A percentile compares a stretch with the other conserved stretches of the same genome.
Conservation (phyloP, 2,113 vertebrate genomes). For the Rhodinocichla rosea region DNA sequence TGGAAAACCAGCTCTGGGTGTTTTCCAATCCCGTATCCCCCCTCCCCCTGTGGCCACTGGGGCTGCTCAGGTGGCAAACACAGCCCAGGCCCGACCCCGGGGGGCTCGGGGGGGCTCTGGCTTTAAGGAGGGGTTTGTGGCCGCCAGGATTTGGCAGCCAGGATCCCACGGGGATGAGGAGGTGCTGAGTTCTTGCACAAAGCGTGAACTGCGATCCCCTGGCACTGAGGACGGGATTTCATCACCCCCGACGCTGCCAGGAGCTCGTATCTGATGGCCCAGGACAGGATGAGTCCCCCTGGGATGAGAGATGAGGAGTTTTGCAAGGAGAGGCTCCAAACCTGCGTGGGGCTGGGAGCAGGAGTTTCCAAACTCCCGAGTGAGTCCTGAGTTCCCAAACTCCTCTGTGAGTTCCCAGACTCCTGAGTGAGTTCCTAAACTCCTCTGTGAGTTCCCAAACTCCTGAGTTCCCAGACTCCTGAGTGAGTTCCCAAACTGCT, state of each 20-base stretch:
- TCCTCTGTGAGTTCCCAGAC: too few relatives aligned
- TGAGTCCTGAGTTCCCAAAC: too few relatives aligned
- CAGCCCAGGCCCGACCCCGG: accelerated
- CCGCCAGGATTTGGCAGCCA: background rate
- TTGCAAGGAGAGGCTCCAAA: background rate
- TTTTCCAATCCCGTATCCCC: accelerated
- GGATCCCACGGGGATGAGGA: background rate
- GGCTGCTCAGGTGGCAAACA: background rate
- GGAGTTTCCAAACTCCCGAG: background rate
- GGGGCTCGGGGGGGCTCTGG: background rate
- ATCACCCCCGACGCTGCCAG: background rate
- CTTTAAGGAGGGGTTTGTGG: background rate
- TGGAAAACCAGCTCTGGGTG: accelerated
- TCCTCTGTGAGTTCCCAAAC: too few relatives aligned
- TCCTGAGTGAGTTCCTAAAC: too few relatives aligned
- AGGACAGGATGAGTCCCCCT: background rate
- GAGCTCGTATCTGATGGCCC: background rate
- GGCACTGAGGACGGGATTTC: background rate
- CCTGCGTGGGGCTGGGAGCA: background rate
- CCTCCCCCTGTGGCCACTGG: accelerated
- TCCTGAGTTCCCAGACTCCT: too few relatives aligned
- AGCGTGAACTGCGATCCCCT: accelerated
- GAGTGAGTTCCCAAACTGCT: too few relatives aligned
- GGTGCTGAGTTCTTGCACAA: background rate
- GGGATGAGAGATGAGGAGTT: background rate